phyloP scores from a whole-genome alignment of 2,888 invertebrate species.

The Apotomis turbidana region DNA sequence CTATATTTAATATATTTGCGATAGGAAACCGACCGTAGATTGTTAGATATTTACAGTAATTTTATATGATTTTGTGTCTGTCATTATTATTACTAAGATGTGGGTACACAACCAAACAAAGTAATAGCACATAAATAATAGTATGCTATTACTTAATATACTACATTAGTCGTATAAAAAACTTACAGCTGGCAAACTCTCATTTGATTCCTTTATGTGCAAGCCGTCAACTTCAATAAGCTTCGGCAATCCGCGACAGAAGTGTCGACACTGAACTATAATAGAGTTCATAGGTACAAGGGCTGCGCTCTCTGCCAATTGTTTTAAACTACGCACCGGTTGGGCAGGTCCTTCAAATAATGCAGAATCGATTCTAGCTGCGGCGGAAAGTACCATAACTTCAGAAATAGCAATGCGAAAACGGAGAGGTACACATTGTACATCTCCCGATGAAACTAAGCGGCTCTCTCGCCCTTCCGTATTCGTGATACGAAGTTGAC shows the following conservation, averaged over 20 bases:
- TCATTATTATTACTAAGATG: no score
- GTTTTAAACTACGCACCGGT: constrained; percentile 44
- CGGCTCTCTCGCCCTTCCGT: constrained; percentile 32
- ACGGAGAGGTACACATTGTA: constrained; percentile 29
- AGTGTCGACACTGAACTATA: constrained; percentile 57
- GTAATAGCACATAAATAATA: no score
- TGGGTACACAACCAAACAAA: no score
- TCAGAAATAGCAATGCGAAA: constrained; percentile 14
- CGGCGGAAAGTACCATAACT: constrained; percentile 38
- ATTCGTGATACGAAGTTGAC: constrained; percentile 43
- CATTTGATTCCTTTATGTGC: no score
- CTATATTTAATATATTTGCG: no score
- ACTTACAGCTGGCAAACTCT: no score
- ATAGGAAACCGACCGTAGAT: no score
- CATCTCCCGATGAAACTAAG: constrained; percentile 41
- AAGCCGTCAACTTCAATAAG: constrained; percentile 62
- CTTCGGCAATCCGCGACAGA: constrained; percentile 63
- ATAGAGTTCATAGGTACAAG: constrained; percentile 58
- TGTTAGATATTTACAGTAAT: no score
- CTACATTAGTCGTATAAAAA: no score
- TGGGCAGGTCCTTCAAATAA: constrained; percentile 45
- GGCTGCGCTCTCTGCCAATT: constrained; percentile 51
- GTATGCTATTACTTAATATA: no score
- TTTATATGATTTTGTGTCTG: no score
- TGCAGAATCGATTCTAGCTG: constrained; percentile 48